A percentile compares a stretch with the other conserved stretches of the same genome.
These are phyloP conservation scores for Chymomyza caudatula DNA, from an alignment of 2,888 invertebrate genomes.

Conservation along the genomic window DNA sequence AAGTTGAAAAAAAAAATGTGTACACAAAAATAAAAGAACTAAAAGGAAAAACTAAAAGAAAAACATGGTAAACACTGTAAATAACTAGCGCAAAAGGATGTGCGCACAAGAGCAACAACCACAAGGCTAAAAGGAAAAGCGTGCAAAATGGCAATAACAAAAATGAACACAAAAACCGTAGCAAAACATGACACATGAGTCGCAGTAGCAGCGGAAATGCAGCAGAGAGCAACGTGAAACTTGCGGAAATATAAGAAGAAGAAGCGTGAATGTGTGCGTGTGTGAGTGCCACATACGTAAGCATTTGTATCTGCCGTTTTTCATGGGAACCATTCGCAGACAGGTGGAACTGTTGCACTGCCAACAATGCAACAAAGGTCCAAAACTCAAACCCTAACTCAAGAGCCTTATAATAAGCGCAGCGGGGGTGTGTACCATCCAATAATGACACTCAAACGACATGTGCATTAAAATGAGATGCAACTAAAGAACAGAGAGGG, in stretches of 20 bases:
- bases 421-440: slow-evolving; percentile 46
- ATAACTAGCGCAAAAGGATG: slow-evolving; percentile 46
- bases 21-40: neutral
- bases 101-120: neutral
- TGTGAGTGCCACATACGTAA: neutral
- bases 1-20: slow-evolving; percentile 31
- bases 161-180: neutral
- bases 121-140: neutral
- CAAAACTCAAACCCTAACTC: neutral
- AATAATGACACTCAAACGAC: neutral
- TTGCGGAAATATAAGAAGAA: neutral
- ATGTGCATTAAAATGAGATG: neutral
- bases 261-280: neutral
- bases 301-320: neutral
- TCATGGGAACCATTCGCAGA: slow-evolving; percentile 1
- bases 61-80: slow-evolving; percentile 3
- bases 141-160: slow-evolving; percentile 1
- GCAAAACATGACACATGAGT: neutral
- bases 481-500: neutral
- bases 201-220: neutral
- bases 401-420: slow-evolving; percentile 32
- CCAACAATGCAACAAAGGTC: slow-evolving; percentile 10
- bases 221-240: neutral
- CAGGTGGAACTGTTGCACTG: too few relatives aligned
- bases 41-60: neutral